A percentile compares a stretch with the other conserved stretches of the same genome.
Evolutionary conservation across 2,888 invertebrate genomes (phyloP).

Genomic region (Drosophila recens): DNA sequence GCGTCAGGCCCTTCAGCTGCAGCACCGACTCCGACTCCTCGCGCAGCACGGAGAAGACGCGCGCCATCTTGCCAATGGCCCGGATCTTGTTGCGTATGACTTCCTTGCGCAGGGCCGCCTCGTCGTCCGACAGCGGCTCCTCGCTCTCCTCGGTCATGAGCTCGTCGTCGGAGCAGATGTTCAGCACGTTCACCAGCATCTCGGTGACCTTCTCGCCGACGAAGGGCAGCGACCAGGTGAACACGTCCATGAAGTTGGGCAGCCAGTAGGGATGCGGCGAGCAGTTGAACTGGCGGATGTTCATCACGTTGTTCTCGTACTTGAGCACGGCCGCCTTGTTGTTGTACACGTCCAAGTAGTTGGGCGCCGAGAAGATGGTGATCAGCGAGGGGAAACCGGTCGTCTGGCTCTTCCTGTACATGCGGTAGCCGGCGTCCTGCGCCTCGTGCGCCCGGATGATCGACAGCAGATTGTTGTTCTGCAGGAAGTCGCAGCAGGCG

Average conservation of each 20-base stretch:
- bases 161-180: constrained; percentile 99
- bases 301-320: constrained; percentile 99
- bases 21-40: constrained; percentile 99
- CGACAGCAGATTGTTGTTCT: constrained; percentile 99
- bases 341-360: constrained; percentile 99
- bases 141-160: constrained; percentile 98
- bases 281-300: constrained; percentile 99
- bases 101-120: constrained; percentile 98
- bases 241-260: constrained; percentile 99
- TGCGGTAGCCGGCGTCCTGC: constrained; percentile 98
- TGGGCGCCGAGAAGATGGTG: constrained; percentile 99
- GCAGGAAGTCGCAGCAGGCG: constrained; percentile 99
- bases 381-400: constrained; percentile 99
- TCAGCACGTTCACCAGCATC: constrained; percentile 99
- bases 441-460: constrained; percentile 99
- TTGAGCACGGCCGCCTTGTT: constrained; percentile 99
- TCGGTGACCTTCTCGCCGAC: constrained; percentile 99
- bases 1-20: constrained; percentile 99
- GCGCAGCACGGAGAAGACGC: constrained; percentile 99
- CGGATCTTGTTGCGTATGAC: constrained; percentile 99
- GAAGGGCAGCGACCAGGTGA: constrained; percentile 99
- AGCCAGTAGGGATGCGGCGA: constrained; percentile 99
- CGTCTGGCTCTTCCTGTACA: constrained; percentile 99
- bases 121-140: constrained; percentile 86
- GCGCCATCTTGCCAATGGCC: constrained; percentile 99